Conservation (phyloP, 2,797 vertebrate genomes). For the Cheirogaleus major region DNA sequence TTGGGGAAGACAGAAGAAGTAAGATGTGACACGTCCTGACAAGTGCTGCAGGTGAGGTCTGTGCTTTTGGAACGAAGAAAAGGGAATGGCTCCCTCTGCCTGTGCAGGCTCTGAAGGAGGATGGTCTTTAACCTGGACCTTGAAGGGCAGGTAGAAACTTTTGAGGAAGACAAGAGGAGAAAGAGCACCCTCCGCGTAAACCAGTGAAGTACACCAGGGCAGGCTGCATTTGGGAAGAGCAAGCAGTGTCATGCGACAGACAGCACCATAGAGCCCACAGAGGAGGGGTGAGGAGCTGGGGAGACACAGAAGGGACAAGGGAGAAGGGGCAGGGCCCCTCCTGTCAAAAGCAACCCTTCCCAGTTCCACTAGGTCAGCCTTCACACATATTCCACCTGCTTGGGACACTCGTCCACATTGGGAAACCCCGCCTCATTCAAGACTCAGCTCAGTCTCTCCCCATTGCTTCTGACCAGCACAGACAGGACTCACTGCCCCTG, state of each 20-base stretch:
- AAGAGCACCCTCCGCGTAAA: not conserved
- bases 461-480: not conserved
- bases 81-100: not conserved
- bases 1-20: not conserved
- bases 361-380: not conserved
- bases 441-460: not conserved
- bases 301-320: not conserved
- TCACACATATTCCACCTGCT: not conserved
- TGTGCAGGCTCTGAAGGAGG: not conserved
- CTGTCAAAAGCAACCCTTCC: not conserved
- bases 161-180: not conserved
- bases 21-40: not conserved
- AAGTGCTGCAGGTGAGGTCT: not conserved
- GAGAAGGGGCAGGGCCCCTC: not conserved
- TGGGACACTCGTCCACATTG: not conserved
- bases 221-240: not conserved
- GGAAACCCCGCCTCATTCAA: not conserved
- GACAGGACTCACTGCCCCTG: not conserved
- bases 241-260: not conserved
- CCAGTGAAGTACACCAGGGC: not conserved
- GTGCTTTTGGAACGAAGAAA: not conserved
- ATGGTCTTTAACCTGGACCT: not conserved
- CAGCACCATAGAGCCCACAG: not conserved
- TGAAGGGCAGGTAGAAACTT: not conserved
- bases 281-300: not conserved